Conservation (phyloP, 2,888 invertebrate genomes). For the Venusia cambrica region DNA sequence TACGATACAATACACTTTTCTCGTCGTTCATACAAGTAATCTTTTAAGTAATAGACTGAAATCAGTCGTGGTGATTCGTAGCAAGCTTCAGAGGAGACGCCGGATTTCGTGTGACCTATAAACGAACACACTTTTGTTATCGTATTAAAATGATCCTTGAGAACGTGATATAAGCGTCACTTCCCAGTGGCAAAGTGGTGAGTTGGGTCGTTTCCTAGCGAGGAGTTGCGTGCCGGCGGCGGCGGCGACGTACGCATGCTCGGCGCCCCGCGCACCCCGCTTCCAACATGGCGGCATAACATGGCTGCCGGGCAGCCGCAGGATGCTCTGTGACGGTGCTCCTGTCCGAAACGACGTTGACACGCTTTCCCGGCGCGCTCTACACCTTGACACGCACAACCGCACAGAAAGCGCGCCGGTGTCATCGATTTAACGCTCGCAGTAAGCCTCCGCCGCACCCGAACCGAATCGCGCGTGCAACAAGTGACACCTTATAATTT, state of each 20-base stretch:
- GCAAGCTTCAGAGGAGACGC: constrained; percentile 68
- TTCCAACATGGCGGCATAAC: constrained; percentile 80
- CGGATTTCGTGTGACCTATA: constrained; percentile 71
- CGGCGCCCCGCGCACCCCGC: constrained; percentile 67
- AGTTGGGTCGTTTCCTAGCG: constrained; percentile 65
- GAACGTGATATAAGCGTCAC: constrained; percentile 45
- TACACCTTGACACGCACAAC: constrained; percentile 63
- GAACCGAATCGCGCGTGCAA: constrained; percentile 67
- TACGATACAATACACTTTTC: constrained; percentile 36
- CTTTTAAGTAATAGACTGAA: constrained; percentile 58
- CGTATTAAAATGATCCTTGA: constrained; percentile 50
- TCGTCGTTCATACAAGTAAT: constrained; percentile 41
- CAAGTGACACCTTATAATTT: constrained; percentile 68
- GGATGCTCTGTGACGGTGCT: constrained; percentile 72
- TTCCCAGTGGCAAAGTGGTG: constrained; percentile 42
- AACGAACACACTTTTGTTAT: constrained; percentile 53
- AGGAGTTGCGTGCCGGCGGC: constrained; percentile 61
- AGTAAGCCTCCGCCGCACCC: constrained; percentile 43
- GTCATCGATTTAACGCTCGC: constrained; percentile 60
- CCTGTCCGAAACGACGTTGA: constrained; percentile 68
- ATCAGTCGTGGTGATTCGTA: constrained; percentile 66
- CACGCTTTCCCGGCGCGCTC: constrained; percentile 61
- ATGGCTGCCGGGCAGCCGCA: constrained; percentile 80
- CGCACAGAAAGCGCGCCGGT: constrained; percentile 50
- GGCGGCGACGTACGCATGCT: constrained; percentile 71